Conservation (phyloP, 2,888 invertebrate genomes). For the Cerastis leucographa region DNA sequence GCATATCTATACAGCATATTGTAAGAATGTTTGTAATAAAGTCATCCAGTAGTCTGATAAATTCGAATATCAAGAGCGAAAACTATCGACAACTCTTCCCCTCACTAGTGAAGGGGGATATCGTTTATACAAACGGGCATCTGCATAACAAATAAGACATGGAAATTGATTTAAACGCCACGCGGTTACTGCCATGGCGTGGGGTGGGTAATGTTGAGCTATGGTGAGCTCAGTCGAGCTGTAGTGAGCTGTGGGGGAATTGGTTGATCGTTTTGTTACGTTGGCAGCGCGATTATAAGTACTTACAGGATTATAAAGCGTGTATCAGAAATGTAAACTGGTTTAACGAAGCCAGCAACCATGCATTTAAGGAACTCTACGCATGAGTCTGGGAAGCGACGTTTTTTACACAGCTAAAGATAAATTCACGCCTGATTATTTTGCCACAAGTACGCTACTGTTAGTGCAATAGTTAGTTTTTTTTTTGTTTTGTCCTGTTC, state of each 20-base stretch:
- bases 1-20: neutral
- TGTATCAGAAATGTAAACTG: too few relatives aligned
- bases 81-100: constrained; percentile 45
- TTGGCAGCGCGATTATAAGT: constrained; percentile 20
- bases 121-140: constrained; percentile 70
- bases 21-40: neutral
- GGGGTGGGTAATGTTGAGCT: constrained; percentile 48
- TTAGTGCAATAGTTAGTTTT: too few relatives aligned
- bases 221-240: constrained; percentile 18
- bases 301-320: neutral
- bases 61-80: neutral
- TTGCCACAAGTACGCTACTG: too few relatives aligned
- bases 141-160: constrained; percentile 84
- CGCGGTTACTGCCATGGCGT: constrained; percentile 65
- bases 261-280: constrained; percentile 26
- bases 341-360: too few relatives aligned
- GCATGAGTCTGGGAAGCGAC: too few relatives aligned
- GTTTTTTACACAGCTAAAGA: too few relatives aligned
- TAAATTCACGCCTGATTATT: too few relatives aligned
- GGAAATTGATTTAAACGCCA: constrained; percentile 87
- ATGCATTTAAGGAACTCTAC: too few relatives aligned
- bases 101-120: constrained; percentile 63
- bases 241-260: constrained; percentile 15
- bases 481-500: too few relatives aligned
- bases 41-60: neutral